Percentiles rank a stretch among this genome's conserved stretches.
Evolutionary conservation across 2,113 vertebrate species (phyloP).

Genomic region (Lipophrys pholis): DNA sequence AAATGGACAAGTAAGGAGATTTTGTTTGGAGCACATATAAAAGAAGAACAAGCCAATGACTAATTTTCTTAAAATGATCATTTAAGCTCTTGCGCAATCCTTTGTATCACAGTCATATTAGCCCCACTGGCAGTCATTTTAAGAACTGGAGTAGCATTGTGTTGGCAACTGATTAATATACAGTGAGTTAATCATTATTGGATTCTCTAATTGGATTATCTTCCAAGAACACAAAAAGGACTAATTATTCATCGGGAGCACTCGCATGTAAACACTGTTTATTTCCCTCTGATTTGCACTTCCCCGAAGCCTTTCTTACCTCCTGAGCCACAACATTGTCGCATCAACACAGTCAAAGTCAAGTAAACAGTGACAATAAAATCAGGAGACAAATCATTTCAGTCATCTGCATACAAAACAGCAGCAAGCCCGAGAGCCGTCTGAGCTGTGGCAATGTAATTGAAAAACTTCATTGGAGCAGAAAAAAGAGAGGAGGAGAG

Average conservation of each 20-base stretch:
- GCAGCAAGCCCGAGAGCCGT: slow-evolving; percentile 64
- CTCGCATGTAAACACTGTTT: slow-evolving; percentile 62
- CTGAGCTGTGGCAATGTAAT: slow-evolving; percentile 69
- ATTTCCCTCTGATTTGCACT: slow-evolving; percentile 57
- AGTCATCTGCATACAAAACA: slow-evolving; percentile 74
- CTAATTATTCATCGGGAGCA: slow-evolving; percentile 73
- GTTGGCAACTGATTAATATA: slow-evolving; percentile 65
- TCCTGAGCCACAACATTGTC: slow-evolving; percentile 66
- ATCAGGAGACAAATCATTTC: slow-evolving; percentile 71
- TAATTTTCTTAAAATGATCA: background rate
- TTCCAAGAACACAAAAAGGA: slow-evolving; percentile 69
- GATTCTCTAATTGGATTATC: slow-evolving; percentile 77
- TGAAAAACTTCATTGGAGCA: slow-evolving; percentile 68
- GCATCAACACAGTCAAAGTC: slow-evolving; percentile 66
- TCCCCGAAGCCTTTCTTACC: slow-evolving; percentile 66
- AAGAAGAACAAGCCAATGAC: slow-evolving; percentile 2
- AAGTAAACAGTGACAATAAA: slow-evolving; percentile 74
- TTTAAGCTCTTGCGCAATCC: background rate
- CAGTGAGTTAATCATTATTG: slow-evolving; percentile 69
- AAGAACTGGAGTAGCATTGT: slow-evolving; percentile 42
- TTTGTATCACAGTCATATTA: slow-evolving; percentile 24
- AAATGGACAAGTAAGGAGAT: slow-evolving; percentile 46
- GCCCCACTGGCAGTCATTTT: slow-evolving; percentile 58
- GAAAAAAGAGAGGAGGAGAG: slow-evolving; percentile 34
- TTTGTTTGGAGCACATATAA: slow-evolving; percentile 1